These are phyloP conservation scores for Python bivittatus DNA, from an alignment of 2,113 vertebrate genomes.

Conservation along the genomic window DNA sequence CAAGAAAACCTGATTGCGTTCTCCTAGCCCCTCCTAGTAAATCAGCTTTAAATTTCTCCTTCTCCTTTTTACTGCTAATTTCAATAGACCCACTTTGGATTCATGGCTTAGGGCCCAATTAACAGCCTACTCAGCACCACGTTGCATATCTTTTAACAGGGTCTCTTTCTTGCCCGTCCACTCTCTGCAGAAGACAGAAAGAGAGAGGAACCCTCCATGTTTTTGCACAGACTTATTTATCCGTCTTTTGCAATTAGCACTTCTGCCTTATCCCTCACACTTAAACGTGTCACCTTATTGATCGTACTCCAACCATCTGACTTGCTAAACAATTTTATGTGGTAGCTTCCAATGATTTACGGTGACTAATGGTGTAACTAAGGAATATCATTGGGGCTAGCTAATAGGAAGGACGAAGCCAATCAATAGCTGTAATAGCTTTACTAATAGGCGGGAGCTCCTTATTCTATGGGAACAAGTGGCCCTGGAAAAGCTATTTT, in stretches of 20 bases:
- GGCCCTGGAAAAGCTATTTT: slow-evolving; percentile 32
- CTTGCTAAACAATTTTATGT: slow-evolving; percentile 44
- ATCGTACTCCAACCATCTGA: slow-evolving; percentile 46
- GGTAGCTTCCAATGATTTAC: slow-evolving; percentile 52
- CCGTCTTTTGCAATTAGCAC: slow-evolving; percentile 48
- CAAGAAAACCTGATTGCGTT: no score
- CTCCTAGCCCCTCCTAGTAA: no score
- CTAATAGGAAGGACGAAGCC: slow-evolving; percentile 43
- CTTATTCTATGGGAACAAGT: slow-evolving; percentile 13
- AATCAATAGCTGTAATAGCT: slow-evolving; percentile 50
- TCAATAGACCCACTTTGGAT: background rate
- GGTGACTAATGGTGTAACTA: slow-evolving; percentile 31
- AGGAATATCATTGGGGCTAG: slow-evolving; percentile 45
- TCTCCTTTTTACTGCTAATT: background rate
- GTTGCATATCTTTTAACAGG: background rate
- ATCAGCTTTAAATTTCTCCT: background rate
- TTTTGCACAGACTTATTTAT: slow-evolving; percentile 24
- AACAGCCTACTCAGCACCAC: background rate
- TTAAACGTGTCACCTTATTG: slow-evolving; percentile 43
- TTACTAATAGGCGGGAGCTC: slow-evolving; percentile 22
- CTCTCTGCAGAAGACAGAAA: background rate
- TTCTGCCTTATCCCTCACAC: slow-evolving; percentile 32
- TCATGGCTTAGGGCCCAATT: background rate
- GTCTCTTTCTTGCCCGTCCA: background rate
- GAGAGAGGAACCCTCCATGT: background rate